Base-by-base conservation (phyloP, 2,888 invertebrate species). In the Drosophila nr. perissopoda region DNA sequence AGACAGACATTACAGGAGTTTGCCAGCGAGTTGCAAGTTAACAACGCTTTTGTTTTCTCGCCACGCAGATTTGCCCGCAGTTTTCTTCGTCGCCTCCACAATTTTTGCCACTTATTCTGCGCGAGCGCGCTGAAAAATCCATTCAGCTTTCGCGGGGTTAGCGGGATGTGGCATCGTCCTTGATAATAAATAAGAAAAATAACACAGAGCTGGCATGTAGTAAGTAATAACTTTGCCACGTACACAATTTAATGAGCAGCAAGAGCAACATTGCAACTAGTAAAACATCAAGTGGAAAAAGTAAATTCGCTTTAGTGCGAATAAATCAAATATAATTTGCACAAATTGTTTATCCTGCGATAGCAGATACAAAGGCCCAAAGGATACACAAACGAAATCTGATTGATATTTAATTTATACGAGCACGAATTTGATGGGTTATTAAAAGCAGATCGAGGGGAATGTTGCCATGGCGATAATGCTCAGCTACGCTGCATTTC, bases 321-420 rank as follows among this genome's bases (percentile, higher is more conserved):
- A 86, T 86, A 88, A 85, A 83, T 86, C 86, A 85, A 81, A 83
- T 74, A 77, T 81, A 79, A 81, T 86, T 86, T 84, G 69, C 61
- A 31, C 76, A 85, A 84, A 83, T 83, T 76, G 69, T 59, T 56
- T 49, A 48, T 65, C 64, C 59, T 57, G 53, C 65, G 56, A 67
- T 66, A 61, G 54, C 58, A 53, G 49, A 49, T 59, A 74, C 64
- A 68, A 42, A 52, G 62, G 70, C 62, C 53, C 52, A 46, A 59
- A 49, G 38, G 13, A n/a, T n/a, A 13, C 61, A 8, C 21, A 33
- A 57, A 21, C 61, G 64, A 34, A 70, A 60, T 67, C 67, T 40
- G 57, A 58, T 66, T 79, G 79, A 70, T 81, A 88, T 82, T 88
- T 84, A 81, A 90, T 88, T 91, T 89, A 91, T 88, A 72, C 86